Evolutionary conservation across 2,888 invertebrate genomes (phyloP), one percentile per base, ranked within the genome.

Genomic region (Carterocephalus palaemon): DNA sequence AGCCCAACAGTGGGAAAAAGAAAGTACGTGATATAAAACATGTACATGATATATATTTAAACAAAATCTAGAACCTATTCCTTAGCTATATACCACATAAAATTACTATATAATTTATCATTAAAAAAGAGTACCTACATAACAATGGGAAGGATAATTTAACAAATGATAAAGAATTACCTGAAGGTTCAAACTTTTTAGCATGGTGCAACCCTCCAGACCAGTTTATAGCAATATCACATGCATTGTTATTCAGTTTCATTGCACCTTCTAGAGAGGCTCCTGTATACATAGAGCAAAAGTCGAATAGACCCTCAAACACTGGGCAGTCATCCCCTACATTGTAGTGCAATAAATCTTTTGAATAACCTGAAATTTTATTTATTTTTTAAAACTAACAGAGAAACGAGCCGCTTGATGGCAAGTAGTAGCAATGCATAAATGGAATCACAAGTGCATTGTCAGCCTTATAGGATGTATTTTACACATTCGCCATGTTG

Each of bases 201-300:
- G 99, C 99, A 83, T 99, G 99, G 89, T 99, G 99, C 39, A 99
- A 83, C 0, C 99, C 99, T 4, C 99, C 99, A 0, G 98, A 96
- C 99, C 99, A 99, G 77, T 99, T 99, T 24, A 99, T 94, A 6
- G 99, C 99, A 53, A 99, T 98, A 78, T 99, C 99, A 77, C 96
- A 96, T 53, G 93, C 92, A 68, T 96, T 94, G 62, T 97, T 96
- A 70, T 99, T 99, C 0, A 99, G 77, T 71, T 98, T 97, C 78
- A 96, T 95, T 0, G 99, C 98, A 9, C 98, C 98, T 72, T 99
- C 98, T 34, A 99, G 78, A 0, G 98, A 98, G 0, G 99, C 99
- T 0, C 99, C 99, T 0, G 99, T 98, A 70, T 99, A 99, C 94
- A 97, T 92, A 40, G 95, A 95, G 73, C 99, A 99, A 77, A 99